A percentile compares a stretch with the other conserved stretches of the same genome.
Evolutionary conservation across 2,888 invertebrate genomes (phyloP).

Genomic region (Rapana venosa): DNA sequence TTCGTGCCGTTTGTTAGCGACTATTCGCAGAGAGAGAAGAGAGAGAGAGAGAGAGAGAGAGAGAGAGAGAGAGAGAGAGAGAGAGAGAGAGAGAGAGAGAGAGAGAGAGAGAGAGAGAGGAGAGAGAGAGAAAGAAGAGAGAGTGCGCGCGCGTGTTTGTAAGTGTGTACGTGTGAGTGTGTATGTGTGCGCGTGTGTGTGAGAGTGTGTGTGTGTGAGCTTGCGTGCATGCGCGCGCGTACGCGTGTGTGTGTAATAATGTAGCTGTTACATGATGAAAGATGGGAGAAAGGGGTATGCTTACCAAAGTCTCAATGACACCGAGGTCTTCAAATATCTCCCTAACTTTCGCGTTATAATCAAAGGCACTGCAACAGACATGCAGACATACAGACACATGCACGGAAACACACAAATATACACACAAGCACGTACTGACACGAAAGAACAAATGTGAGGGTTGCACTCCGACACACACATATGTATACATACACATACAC

Average conservation of each 20-base stretch:
- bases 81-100: no score
- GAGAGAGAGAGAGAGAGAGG: no score
- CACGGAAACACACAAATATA: background rate
- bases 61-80: no score
- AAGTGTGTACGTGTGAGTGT: no score
- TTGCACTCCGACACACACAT: background rate
- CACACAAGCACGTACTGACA: background rate
- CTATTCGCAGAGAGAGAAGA: no score
- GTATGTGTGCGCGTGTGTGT: background rate
- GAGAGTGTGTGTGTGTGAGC: background rate
- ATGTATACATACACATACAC: background rate
- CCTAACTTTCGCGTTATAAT: constrained; percentile 35
- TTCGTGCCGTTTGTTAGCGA: no score
- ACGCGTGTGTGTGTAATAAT: background rate
- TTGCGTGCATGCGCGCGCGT: background rate
- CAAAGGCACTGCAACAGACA: constrained; percentile 44
- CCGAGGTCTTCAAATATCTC: constrained; percentile 28
- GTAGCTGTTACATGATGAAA: background rate
- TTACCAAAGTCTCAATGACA: constrained; percentile 44
- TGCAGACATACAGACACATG: background rate
- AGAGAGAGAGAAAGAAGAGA: no score
- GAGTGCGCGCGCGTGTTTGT: no score
- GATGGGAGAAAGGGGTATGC: background rate
- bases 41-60: no score
- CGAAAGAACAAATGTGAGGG: background rate